Base-by-base conservation (phyloP, 2,888 invertebrate species). In the Emmelina monodactyla region DNA sequence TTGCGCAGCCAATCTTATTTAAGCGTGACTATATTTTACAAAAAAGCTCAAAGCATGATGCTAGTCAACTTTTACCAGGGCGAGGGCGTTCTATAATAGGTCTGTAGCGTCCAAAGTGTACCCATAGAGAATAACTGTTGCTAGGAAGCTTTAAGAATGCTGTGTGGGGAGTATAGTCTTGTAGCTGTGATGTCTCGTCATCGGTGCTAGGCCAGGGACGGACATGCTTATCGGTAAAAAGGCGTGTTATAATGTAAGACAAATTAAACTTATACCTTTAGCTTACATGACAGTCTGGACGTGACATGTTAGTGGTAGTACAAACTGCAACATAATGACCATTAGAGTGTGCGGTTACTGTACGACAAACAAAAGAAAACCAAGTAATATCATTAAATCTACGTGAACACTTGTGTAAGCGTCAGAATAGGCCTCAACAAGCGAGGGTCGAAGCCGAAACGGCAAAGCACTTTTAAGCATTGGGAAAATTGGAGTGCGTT, bases 21-120 rank as follows among this genome's bases (percentile, higher is more conserved):
- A 80, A 80, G 79, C 78, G 78, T 78, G 79, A 76, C 79, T 79
- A 79, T 79, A 76, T 69, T 78, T 72, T 79, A 79, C 78, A 79
- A 76, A 76, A 72, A 79, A 78, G 76, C 76, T 79, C 13, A 53
- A 78, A 79, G 79, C 79, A 79, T 78, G 79, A 79, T 78, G 76
- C 79, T 78, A 76, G 73, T 75, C 73, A 78, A 75, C 62, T 76
- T 73, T 70, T 72, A 75, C 78, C 73, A 75, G 78, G 76, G 71
- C 76, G 65, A 72, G 78, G 76, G 75, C 75, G 62, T 59, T 68
- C 78, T 78, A 76, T 60, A 75, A 72, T n/a, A n/a, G 73, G 71
- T 64, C 56, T 60, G 65, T 71, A 72, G 78, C 78, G 69, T 75
- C 76, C 72, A 71, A 72, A 69, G 73, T 75, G 73, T 76, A 73